These are phyloP conservation scores for Eupithecia exiguata DNA, from an alignment of 2,888 invertebrate genomes.

Conservation along the genomic window DNA sequence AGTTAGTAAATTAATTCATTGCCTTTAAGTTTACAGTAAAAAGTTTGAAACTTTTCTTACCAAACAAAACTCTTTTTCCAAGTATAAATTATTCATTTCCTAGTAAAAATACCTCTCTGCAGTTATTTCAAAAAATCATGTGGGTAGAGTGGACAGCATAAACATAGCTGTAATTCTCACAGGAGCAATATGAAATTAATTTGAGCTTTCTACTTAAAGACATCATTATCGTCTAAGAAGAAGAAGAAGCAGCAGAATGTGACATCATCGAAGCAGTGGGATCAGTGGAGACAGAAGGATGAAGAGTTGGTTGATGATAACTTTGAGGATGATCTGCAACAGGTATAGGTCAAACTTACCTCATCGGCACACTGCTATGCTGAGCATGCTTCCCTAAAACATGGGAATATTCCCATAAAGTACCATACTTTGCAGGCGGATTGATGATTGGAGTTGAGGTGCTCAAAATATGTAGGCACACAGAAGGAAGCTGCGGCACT, in stretches of 20 bases:
- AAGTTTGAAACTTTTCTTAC: too few species aligned
- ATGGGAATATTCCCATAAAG: neutral
- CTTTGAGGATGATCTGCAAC: constrained; percentile 83
- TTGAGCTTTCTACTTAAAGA: constrained; percentile 45
- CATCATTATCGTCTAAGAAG: constrained; percentile 62
- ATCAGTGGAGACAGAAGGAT: constrained; percentile 89
- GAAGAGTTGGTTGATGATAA: constrained; percentile 86
- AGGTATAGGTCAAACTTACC: constrained; percentile 79
- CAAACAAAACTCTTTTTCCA: too few species aligned
- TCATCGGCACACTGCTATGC: neutral
- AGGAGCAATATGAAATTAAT: neutral
- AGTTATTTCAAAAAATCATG: too few species aligned
- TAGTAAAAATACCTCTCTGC: too few species aligned
- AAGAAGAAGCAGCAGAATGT: constrained; percentile 74
- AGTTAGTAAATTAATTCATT: too few species aligned
- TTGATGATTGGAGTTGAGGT: too few species aligned
- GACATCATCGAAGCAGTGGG: constrained; percentile 86
- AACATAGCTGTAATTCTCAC: neutral
- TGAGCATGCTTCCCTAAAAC: neutral
- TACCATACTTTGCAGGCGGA: too few species aligned
- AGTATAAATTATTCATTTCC: too few species aligned
- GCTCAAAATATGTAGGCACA: too few species aligned
- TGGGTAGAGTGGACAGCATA: too few species aligned
- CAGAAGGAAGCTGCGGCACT: too few species aligned
- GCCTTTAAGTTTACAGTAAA: too few species aligned